Base-by-base conservation (phyloP, 2,888 invertebrate species). In the Melinaea menophilus region DNA sequence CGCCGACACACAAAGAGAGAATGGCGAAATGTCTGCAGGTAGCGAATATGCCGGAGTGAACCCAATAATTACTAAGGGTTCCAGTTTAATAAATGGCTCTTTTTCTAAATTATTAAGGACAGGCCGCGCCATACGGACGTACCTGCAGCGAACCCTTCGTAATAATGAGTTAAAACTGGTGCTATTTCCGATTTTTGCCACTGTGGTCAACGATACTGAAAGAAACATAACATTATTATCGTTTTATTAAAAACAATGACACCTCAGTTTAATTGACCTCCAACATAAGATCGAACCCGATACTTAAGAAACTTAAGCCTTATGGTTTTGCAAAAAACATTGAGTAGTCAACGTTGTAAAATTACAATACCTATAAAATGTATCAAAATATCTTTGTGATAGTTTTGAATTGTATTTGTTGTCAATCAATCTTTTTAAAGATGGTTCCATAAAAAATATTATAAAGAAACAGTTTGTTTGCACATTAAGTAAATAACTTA, bases 21-120 rank as follows among this genome's bases (percentile, higher is more conserved):
- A 88, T 90, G 86, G 87, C 90, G 86, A 90, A 90, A 87, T 89
- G 87, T 80, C 82, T 82, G 90, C 90, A 90, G 89, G 90, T 90
- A 90, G 90, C 90, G 89, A 90, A 90, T 89, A 88, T 86, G 82
- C 79, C 79, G 82, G 81, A 87, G 82, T 82, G 82, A 84, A 79
- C 82, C 81, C 84, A 80, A 87, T 90, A 90, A 90, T 90, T 90
- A 89, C 83, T 79, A 81, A 84, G 87, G 86, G 86, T 83, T 80
- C 84, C 81, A 83, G 80, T 89, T 89, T 90, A 89, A 90, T 90
- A 90, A 90, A 90, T 90, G 88, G 88, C 81, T 83, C 81, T 87
- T 89, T 88, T 89, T 87, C 84, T 87, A 86, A 86, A 86, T 88
- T 86, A 84, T 84, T 82, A 87, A 86, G 85, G 86, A 83, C 86